Percentiles rank a stretch among this genome's conserved stretches.
These are phyloP conservation scores for Sinella curviseta DNA, from an alignment of 1,140 invertebrate species.

Conservation along the genomic window DNA sequence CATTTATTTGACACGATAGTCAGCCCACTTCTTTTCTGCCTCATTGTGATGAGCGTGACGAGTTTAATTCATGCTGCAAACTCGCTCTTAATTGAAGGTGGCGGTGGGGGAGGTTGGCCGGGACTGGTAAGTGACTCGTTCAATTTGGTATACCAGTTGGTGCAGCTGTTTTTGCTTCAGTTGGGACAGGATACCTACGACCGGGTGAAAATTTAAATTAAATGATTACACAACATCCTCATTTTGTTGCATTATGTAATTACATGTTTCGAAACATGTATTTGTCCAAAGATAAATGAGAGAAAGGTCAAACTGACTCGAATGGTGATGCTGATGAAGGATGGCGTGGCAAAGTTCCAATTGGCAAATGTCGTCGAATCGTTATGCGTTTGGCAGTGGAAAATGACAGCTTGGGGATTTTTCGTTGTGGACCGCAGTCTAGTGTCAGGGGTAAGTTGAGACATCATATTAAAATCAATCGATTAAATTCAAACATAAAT, in stretches of 20 bases:
- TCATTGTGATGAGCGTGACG: constrained; percentile 21
- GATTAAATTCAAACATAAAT: neutral
- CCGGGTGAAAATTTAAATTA: constrained; percentile 2
- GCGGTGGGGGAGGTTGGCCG: constrained; percentile 25
- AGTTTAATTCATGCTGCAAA: constrained; percentile 17
- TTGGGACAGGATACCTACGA: constrained; percentile 34
- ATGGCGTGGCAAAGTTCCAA: constrained; percentile 28
- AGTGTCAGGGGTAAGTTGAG: constrained; percentile 32
- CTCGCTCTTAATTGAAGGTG: constrained; percentile 7
- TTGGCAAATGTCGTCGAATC: constrained; percentile 30
- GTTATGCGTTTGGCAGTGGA: constrained; percentile 38
- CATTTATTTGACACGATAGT: constrained; percentile 8
- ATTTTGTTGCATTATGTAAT: neutral
- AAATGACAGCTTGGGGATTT: constrained; percentile 42
- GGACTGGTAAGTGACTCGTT: constrained; percentile 36
- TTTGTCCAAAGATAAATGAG: constrained; percentile 33
- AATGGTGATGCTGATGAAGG: constrained; percentile 38
- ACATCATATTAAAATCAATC: neutral
- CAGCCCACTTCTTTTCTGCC: constrained; percentile 4
- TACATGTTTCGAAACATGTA: neutral
- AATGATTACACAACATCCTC: neutral
- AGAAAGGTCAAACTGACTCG: constrained; percentile 31
- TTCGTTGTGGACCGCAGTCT: constrained; percentile 36
- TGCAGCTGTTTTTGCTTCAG: constrained; percentile 35
- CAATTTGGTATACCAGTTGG: constrained; percentile 34